Evolutionary conservation across 1,140 invertebrate genomes (phyloP), one percentile per base, ranked within the genome.

Genomic region (Metopolophium dirhodum): DNA sequence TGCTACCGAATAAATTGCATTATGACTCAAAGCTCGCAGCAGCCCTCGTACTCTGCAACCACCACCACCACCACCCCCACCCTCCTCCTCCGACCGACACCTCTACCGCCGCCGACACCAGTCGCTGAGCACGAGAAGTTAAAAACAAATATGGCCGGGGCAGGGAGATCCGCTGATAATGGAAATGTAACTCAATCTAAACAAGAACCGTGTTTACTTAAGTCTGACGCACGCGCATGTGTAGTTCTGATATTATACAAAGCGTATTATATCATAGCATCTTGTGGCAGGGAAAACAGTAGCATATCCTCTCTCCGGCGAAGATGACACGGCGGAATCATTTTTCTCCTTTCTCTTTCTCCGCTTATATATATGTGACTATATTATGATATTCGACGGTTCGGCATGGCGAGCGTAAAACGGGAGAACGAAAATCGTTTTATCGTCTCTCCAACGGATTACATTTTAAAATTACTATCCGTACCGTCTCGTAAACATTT

Each of bases 161-260:
- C 82, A 26, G 23, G 85, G 51, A 45, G 35, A 90, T 90, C 23
- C 77, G 37, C 37, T 47, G 89, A 90, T 61, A 90, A 90, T 90
- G 89, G 51, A 90, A 90, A 41, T 68, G 89, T 90, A 90, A 90
- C 89, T 90, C 57, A 90, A 90, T 90, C 57, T 68, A 77, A 90
- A 90, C 89, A 61, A 86, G 54, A 90, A 54, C 61, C 35, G 54
- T 90, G 51, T 57, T 90, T 90, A 90, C 88, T 90, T 61, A 90
- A 90, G 54, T 90, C 54, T 90, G 51, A 90, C 37, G 88, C 9
- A 51, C 26, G n/a, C 26, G 20, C n/a, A 35, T 77, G 61, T 68
- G 61, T 18, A 35, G 61, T 77, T 77, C n/a, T n/a, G 61, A 77
- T 77, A 77, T n/a, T 77, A 77, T 77, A 77, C 61, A 77, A 77